These are phyloP conservation scores for Mus spretus DNA, from an alignment of 2,797 vertebrate species.

Conservation along the genomic window DNA sequence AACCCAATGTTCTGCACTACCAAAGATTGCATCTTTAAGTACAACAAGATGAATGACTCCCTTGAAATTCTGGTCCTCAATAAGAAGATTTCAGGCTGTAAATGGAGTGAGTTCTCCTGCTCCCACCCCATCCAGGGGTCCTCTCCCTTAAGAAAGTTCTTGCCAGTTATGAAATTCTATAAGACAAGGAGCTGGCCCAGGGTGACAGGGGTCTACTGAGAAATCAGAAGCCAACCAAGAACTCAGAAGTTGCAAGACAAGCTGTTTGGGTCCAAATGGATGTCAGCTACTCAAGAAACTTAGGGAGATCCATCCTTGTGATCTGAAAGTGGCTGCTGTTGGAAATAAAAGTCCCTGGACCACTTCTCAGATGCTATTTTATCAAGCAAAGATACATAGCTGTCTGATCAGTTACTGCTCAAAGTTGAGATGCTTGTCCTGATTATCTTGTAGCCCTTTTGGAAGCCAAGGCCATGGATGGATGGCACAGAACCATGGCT, in stretches of 20 bases:
- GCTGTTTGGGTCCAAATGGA: not conserved
- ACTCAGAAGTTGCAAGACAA: not conserved
- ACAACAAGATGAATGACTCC: slow-evolving; percentile 98
- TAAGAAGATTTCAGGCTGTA: slow-evolving; percentile 95
- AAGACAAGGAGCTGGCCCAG: slow-evolving; percentile 84
- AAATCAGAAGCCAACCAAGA: not conserved
- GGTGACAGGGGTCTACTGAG: not conserved
- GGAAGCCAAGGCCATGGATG: not conserved
- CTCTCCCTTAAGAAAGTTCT: slow-evolving; percentile 90
- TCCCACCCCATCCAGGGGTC: not conserved
- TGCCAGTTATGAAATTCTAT: slow-evolving; percentile 97
- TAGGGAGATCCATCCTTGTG: not conserved
- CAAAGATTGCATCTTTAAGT: slow-evolving; percentile 98
- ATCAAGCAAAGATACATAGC: not conserved
- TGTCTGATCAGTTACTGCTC: not conserved
- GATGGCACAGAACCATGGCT: not conserved
- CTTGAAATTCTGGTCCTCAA: slow-evolving; percentile 97
- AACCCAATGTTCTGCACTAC: slow-evolving; percentile 90
- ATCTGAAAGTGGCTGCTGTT: not conserved
- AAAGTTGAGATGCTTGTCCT: not conserved
- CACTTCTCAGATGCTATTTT: not conserved
- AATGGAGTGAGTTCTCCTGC: slow-evolving; percentile 95
- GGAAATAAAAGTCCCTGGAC: not conserved
- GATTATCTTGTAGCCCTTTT: not conserved
- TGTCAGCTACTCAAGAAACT: not conserved